phyloP scores from a whole-genome alignment of 2,888 invertebrate genomes.

The Atethmia centrago region DNA sequence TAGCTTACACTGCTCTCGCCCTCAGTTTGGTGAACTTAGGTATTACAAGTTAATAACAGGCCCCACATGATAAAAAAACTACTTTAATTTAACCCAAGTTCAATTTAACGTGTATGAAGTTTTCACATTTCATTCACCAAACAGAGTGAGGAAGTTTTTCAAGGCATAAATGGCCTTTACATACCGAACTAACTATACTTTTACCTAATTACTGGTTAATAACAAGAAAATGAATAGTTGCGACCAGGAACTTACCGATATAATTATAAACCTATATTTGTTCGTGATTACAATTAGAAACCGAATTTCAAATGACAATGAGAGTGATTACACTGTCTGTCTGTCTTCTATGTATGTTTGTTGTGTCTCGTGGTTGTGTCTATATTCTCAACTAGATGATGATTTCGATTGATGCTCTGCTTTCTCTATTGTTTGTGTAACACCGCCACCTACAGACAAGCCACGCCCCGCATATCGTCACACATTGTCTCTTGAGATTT shows the following conservation, averaged over 20 bases:
- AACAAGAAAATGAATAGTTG: slow-evolving; percentile 20
- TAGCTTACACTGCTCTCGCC: too few relatives aligned
- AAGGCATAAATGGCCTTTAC: slow-evolving; percentile 3
- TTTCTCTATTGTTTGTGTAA: slow-evolving; percentile 75
- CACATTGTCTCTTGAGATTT: slow-evolving; percentile 56
- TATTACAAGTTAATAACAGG: not conserved
- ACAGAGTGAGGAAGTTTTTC: not conserved
- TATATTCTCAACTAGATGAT: slow-evolving; percentile 64
- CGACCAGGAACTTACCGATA: slow-evolving; percentile 35
- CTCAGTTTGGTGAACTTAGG: not conserved
- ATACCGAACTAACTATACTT: slow-evolving; percentile 15
- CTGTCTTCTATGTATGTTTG: slow-evolving; percentile 49
- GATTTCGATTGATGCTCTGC: slow-evolving; percentile 70
- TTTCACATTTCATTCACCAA: not conserved
- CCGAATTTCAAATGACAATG: slow-evolving; percentile 47
- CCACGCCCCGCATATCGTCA: slow-evolving; percentile 66
- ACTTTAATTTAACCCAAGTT: not conserved
- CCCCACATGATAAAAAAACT: not conserved
- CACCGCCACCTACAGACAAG: slow-evolving; percentile 32
- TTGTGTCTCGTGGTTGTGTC: slow-evolving; percentile 42
- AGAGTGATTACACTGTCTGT: slow-evolving; percentile 40
- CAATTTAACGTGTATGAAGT: not conserved
- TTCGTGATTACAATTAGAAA: slow-evolving; percentile 40
- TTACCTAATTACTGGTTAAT: slow-evolving; percentile 43
- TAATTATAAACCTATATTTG: slow-evolving; percentile 32